These are phyloP conservation scores for Hanleya hanleyi DNA, from an alignment of 2,888 invertebrate genomes.

Conservation along the genomic window DNA sequence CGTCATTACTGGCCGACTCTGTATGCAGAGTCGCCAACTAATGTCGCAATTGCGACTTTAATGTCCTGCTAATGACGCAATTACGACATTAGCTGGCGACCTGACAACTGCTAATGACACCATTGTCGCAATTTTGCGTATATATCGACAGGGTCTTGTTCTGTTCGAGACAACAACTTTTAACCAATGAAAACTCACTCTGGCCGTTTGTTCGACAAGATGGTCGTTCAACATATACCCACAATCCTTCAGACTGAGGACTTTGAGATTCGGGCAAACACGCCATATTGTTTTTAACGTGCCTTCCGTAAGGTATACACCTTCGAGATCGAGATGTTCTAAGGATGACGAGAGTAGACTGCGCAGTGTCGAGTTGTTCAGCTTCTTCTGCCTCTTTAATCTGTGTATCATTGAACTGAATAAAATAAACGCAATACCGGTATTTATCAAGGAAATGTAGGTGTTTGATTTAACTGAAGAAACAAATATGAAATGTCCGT, in stretches of 20 bases:
- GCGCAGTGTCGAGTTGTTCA: conserved; percentile 49
- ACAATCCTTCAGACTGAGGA: conserved; percentile 61
- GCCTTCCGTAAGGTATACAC: conserved; percentile 56
- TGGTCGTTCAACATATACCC: conserved; percentile 66
- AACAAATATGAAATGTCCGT: no score
- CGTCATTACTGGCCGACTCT: no score
- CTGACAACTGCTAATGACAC: no score
- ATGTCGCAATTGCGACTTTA: no score
- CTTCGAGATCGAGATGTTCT: conserved; percentile 62
- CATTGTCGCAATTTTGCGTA: no score
- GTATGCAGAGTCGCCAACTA: no score
- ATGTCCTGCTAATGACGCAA: no score
- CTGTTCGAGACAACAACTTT: not conserved
- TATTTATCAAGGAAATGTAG: no score
- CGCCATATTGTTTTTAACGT: conserved; percentile 50
- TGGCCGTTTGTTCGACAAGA: conserved; percentile 52
- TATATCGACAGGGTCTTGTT: no score
- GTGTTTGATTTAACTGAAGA: no score
- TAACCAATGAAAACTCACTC: conserved; percentile 40
- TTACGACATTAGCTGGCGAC: no score
- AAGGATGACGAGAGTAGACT: conserved; percentile 55
- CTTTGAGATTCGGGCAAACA: conserved; percentile 56
- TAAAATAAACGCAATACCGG: no score
- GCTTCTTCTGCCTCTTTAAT: conserved; percentile 56
- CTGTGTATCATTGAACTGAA: conserved; percentile 64